phyloP scores from a whole-genome alignment of 2,888 invertebrate genomes.

The Melitaea athalia region DNA sequence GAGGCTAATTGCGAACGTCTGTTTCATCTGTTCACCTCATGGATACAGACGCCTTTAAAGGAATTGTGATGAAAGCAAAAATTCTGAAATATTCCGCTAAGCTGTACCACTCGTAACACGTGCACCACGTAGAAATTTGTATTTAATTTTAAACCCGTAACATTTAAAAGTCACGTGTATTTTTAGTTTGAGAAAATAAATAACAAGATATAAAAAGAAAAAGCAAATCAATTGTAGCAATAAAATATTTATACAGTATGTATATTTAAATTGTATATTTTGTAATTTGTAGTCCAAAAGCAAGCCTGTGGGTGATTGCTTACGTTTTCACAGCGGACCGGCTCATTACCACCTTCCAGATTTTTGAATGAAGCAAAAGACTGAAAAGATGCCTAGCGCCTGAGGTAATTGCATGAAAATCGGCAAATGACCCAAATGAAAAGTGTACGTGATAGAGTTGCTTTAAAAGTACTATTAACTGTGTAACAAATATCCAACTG shows the following conservation, averaged over 20 bases:
- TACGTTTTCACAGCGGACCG: conserved; percentile 25
- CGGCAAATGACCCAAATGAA: conserved; percentile 42
- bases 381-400: conserved; percentile 46
- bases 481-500: neutral
- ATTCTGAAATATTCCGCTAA: conserved; percentile 7
- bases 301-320: conserved; percentile 22
- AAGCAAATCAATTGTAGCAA: neutral
- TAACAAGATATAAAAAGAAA: neutral
- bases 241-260: neutral
- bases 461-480: neutral
- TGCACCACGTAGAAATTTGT: neutral
- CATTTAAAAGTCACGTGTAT: neutral
- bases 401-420: conserved; percentile 49
- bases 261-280: neutral
- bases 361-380: conserved; percentile 58
- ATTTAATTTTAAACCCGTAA: conserved; percentile 12
- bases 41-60: conserved; percentile 15
- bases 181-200: neutral
- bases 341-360: conserved; percentile 36
- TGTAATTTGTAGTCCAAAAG: neutral
- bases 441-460: conserved; percentile 29
- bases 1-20: conserved; percentile 14
- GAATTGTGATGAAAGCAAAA: conserved; percentile 21
- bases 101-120: neutral
- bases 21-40: conserved; percentile 3